Evolutionary conservation across 2,113 vertebrate species (phyloP), one percentile per base, ranked within the genome.

Genomic region (Ovibos moschatus): DNA sequence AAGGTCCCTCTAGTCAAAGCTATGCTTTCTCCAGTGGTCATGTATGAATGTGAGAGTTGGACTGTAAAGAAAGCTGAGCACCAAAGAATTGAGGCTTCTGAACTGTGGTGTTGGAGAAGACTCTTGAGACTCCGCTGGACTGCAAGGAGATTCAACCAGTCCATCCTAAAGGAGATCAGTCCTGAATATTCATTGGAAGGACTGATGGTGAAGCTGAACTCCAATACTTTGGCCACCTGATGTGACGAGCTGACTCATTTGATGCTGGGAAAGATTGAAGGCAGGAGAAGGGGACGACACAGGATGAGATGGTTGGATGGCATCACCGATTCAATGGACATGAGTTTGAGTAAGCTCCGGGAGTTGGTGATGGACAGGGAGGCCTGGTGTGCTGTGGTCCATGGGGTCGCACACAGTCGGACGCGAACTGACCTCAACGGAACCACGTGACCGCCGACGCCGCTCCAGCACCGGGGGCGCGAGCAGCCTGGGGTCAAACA

Each of bases 391-490:
- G 62, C 62, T 9, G 33, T 7, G 33, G 33, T 67, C 8, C 62
- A 0, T 2, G 33, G 30, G 62, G 62, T 19, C 16, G 15, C 33
- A 9, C 7, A 19, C 7, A n/a, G 3, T 64, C 33, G 0, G 15
- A 19, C 33, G 15, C 16, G 33, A 33, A 16, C 28, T 19, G 62
- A 9, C 15, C 30, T 4, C 15, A 0, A 0, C 14, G 4, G 62
- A 6, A 53, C 28, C 58, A 36, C 51, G 2, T 16, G 36, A 45
- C 53, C 16, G 21, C 16, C 50, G 25, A 14, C 0, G 14, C 11
- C 28, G 57, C 57, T 17, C 71, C 36, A 0, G 82, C 64, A 0
- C 7, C 1, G 0, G 43, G 43, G 4, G 43, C 27, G 8, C 28
- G 78, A 50, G 78, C 45, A 6, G 40, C 40, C 6, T 0, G 51